phyloP scores from a whole-genome alignment of 1,140 invertebrate genomes.

The Yoshiicerus persimilis region DNA sequence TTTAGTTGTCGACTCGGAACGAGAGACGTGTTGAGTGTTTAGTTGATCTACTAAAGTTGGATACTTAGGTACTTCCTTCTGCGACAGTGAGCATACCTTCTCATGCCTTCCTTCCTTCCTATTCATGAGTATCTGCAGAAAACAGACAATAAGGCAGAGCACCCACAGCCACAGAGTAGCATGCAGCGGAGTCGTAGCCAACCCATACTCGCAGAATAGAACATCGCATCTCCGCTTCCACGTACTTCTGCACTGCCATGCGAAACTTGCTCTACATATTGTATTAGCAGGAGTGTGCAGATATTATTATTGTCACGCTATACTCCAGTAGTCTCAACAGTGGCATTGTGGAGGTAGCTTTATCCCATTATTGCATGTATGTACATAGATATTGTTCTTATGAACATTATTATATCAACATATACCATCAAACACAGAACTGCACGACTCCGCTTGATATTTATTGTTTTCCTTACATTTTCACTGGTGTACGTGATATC shows the following conservation, averaged over 20 bases:
- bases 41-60: not conserved
- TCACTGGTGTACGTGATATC: not conserved
- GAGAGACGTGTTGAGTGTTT: not conserved
- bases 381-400: not conserved
- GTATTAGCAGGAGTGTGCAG: too few species aligned
- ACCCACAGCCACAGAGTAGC: too few species aligned
- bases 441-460: not conserved
- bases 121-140: not conserved
- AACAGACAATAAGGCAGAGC: not conserved
- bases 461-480: not conserved
- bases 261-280: not conserved
- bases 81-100: not conserved
- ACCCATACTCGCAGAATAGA: too few species aligned
- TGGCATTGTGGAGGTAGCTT: not conserved
- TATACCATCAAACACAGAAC: not conserved
- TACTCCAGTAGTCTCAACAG: not conserved
- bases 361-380: not conserved
- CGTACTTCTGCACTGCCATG: not conserved
- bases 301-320: not conserved
- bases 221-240: not conserved
- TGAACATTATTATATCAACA: not conserved
- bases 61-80: not conserved
- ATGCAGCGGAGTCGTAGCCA: too few species aligned
- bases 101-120: not conserved
- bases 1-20: not conserved